Conservation (phyloP, 2,797 vertebrate genomes). For the Sylvilagus floridanus region DNA sequence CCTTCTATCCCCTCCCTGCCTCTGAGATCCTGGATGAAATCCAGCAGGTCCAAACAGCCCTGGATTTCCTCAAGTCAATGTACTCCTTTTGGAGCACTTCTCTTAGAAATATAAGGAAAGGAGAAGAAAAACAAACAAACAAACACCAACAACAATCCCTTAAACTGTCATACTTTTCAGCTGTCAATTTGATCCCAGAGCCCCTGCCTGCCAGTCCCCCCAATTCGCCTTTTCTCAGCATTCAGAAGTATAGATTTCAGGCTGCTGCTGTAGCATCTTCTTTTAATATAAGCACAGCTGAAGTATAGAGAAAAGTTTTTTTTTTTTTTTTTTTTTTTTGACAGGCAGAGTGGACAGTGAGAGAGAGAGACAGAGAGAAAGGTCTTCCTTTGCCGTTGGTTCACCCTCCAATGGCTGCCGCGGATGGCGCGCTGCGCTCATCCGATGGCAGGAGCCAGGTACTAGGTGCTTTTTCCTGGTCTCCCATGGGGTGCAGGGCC, state of each 20-base stretch:
- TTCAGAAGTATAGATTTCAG: neutral
- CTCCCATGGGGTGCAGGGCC: too few species aligned
- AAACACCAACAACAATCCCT: neutral
- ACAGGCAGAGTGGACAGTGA: too few species aligned
- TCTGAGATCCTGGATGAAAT: neutral
- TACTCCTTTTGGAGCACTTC: neutral
- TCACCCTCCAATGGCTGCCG: too few species aligned
- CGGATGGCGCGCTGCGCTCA: too few species aligned
- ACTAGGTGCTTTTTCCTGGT: too few species aligned
- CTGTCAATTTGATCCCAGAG: neutral
- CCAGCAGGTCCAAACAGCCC: neutral
- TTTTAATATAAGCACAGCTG: neutral
- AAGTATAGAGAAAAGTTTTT: neutral
- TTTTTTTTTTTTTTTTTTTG: too few species aligned
- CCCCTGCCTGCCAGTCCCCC: neutral
- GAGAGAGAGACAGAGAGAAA: too few species aligned
- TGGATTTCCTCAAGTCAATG: neutral
- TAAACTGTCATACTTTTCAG: neutral
- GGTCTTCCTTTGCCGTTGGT: too few species aligned
- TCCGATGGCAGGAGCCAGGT: too few species aligned
- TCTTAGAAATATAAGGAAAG: neutral
- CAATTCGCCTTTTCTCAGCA: neutral
- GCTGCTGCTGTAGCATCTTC: neutral
- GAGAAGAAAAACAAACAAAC: neutral
- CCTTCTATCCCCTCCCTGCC: neutral